Conservation (phyloP, 2,797 vertebrate species). For the Notoglanidium macrostoma region DNA sequence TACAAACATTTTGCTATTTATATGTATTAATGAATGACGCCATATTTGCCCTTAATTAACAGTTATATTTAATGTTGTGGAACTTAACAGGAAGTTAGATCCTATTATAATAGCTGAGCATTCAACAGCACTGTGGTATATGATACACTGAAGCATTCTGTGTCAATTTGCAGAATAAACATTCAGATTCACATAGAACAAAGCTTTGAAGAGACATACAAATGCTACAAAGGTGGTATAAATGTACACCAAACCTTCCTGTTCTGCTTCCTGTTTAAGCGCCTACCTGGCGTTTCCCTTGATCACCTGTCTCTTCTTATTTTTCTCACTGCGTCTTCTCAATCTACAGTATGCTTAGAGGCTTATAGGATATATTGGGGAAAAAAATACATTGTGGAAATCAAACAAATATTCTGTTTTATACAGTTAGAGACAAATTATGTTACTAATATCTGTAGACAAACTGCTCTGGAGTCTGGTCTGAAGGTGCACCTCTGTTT, state of each 20-base stretch:
- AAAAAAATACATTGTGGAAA: neutral
- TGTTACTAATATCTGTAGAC: neutral
- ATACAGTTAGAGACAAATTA: neutral
- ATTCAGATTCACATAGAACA: neutral
- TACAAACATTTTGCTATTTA: neutral
- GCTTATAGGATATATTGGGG: neutral
- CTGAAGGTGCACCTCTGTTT: neutral
- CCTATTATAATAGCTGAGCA: neutral
- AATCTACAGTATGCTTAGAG: neutral
- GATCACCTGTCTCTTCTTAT: constrained; percentile 5
- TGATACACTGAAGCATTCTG: neutral
- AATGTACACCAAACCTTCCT: neutral
- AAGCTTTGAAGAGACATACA: neutral
- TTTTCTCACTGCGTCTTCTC: neutral
- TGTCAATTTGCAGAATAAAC: neutral
- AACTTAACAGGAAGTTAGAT: neutral
- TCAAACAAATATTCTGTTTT: neutral
- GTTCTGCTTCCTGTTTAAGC: neutral
- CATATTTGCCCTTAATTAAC: neutral
- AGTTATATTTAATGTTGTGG: neutral
- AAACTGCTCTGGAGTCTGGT: neutral
- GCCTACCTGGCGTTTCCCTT: neutral
- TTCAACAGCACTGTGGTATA: neutral
- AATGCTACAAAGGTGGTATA: neutral
- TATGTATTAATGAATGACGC: neutral